Evolutionary conservation across 1,140 invertebrate species (phyloP).

Genomic region (Dolichoris vasculosae): DNA sequence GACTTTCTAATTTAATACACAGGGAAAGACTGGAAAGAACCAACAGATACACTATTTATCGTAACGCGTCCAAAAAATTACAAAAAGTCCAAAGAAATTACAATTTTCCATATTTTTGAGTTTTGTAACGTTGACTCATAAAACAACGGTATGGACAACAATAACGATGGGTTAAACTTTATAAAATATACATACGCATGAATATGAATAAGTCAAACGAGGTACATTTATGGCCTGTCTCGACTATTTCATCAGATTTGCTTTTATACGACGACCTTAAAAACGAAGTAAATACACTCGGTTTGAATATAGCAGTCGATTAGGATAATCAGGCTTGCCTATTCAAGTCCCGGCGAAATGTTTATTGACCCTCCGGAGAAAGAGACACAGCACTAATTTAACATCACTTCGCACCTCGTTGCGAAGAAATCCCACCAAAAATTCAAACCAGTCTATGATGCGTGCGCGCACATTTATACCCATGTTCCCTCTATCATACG

Average conservation of each 20-base stretch:
- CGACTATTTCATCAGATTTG: conserved; percentile 28
- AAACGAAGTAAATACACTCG: conserved; percentile 30
- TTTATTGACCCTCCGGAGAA: conserved; percentile 39
- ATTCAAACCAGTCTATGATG: background rate
- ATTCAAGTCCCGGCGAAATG: conserved; percentile 23
- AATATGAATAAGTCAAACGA: conserved; percentile 32
- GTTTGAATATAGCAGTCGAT: conserved; percentile 5
- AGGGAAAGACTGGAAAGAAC: no score
- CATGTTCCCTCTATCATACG: no score
- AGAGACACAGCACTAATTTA: conserved; percentile 35
- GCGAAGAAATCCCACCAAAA: conserved; percentile 44
- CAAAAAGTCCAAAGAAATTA: background rate
- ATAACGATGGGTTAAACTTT: background rate
- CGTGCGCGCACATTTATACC: background rate
- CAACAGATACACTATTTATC: background rate
- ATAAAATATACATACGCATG: background rate
- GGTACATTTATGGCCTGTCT: background rate
- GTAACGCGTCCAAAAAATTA: background rate
- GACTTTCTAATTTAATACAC: no score
- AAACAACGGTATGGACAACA: background rate
- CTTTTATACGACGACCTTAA: conserved; percentile 40
- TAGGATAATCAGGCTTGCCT: conserved; percentile 40
- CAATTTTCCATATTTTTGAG: background rate
- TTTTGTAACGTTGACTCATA: background rate
- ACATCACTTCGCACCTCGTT: conserved; percentile 50